phyloP scores from a whole-genome alignment of 2,113 vertebrate species.

The Takifugu bimaculatus region DNA sequence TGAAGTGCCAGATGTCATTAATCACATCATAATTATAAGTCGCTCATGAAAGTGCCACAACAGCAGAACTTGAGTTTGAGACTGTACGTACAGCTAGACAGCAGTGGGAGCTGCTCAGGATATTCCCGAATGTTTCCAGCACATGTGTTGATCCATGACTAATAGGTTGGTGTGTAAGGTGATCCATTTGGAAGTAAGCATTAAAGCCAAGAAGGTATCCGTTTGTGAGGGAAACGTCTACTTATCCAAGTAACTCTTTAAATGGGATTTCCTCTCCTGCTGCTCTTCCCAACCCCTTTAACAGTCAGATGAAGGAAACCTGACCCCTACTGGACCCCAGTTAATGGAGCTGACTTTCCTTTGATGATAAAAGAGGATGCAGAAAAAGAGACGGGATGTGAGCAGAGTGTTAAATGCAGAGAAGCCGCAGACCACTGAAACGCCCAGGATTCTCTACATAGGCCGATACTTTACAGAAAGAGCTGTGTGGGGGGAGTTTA shows the following conservation, averaged over 20 bases:
- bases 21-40: constrained; percentile 43
- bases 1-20: neutral
- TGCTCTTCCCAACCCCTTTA: constrained; percentile 48
- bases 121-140: constrained; percentile 58
- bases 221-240: constrained; percentile 22
- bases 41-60: neutral
- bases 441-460: constrained; percentile 5
- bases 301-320: constrained; percentile 46
- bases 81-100: constrained; percentile 3
- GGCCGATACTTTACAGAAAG: constrained; percentile 13
- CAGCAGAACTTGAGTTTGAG: constrained; percentile 4
- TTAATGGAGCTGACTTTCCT: constrained; percentile 32
- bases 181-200: constrained; percentile 57
- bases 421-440: constrained; percentile 7
- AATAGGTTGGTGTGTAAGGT: constrained; percentile 63
- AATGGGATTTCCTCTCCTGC: constrained; percentile 53
- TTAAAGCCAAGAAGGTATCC: constrained; percentile 51
- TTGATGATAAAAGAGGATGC: constrained; percentile 40
- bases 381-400: constrained; percentile 15
- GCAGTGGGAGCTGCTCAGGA: constrained; percentile 26
- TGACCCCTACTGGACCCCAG: constrained; percentile 5
- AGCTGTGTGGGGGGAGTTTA: neutral
- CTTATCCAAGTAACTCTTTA: constrained; percentile 38
- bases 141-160: constrained; percentile 71
- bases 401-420: constrained; percentile 36